Evolutionary conservation across 2,797 vertebrate species (phyloP), one percentile per base, ranked within the genome.

Genomic region (Syndactyla subalaris): DNA sequence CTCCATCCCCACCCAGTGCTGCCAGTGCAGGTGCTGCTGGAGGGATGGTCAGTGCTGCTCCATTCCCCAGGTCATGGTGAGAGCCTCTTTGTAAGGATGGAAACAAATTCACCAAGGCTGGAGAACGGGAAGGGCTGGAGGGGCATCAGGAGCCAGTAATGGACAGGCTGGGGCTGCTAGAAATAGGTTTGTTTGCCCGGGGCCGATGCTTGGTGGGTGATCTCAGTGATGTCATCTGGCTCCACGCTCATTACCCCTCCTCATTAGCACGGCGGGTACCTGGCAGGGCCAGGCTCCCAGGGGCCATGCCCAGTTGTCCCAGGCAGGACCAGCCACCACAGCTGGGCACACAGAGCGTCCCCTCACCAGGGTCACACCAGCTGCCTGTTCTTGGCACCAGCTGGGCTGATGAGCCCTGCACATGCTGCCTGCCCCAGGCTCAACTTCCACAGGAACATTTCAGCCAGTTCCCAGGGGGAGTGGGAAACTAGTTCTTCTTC

Each of bases 211-310:
- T 6, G 0, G 46, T 32, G 57, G 45, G n/a, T 2, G 4, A 70
- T 39, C 29, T 20, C 5, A 1, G 59, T 12, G 84, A 10, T 91
- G 65, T 45, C 79, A 32, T 78, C 74, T 70, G 87, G 26, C n/a
- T 70, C 39, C 80, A 32, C 0, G 2, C 36, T 11, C 77, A 16
- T 51, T 32, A 26, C 27, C 18, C 57, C 36, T 63, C 49, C 84
- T 91, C 3, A 0, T 72, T 21, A 45, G 43, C 16, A 2, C 0
- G 0, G 32, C 1, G 1, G 52, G 62, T 20, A 39, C 57, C 57
- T 15, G 7, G 3, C 73, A 84, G 49, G 48, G 45, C 24, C 63
- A 27, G 38, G 65, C 7, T 57, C 20, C 1, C 45, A 36, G 39
- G 45, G 12, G 41, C n/a, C 0, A 0, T 83, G 67, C 59, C 48